Evolutionary conservation across 2,113 vertebrate species (phyloP).

Genomic region (Eleginops maclovinus): DNA sequence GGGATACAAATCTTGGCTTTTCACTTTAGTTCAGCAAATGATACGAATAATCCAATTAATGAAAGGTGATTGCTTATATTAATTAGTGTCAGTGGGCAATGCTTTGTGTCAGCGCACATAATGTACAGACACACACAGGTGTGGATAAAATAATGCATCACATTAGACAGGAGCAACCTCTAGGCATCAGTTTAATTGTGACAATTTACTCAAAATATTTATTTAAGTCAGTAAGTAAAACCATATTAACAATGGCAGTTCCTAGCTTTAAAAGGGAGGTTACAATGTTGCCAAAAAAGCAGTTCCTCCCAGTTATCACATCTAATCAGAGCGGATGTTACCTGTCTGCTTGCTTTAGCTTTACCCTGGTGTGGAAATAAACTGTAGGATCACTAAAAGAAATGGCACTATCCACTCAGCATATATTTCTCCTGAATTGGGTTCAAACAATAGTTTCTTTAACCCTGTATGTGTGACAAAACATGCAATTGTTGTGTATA

Average conservation of each 20-base stretch:
- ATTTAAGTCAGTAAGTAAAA: no score
- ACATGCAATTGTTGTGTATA: neutral
- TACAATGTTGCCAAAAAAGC: neutral
- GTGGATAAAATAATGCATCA: slow-evolving; percentile 2
- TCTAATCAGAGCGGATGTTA: neutral
- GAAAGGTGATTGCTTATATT: neutral
- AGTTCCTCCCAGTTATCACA: neutral
- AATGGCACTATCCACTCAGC: neutral
- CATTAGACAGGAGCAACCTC: neutral
- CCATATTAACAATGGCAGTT: no score
- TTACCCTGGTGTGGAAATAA: neutral
- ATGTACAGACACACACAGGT: neutral
- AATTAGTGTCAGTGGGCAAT: neutral
- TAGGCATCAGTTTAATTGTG: neutral
- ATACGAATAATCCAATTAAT: neutral
- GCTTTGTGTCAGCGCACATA: neutral
- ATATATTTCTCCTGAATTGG: neutral
- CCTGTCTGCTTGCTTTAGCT: neutral
- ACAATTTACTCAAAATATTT: neutral
- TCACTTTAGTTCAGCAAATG: slow-evolving; percentile 3
- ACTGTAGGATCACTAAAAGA: neutral
- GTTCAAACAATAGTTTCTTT: neutral
- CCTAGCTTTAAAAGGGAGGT: neutral
- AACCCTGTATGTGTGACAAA: neutral
- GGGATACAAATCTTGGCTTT: neutral